phyloP scores from a whole-genome alignment of 1,140 invertebrate genomes.

The Philopotamus ludificatus region DNA sequence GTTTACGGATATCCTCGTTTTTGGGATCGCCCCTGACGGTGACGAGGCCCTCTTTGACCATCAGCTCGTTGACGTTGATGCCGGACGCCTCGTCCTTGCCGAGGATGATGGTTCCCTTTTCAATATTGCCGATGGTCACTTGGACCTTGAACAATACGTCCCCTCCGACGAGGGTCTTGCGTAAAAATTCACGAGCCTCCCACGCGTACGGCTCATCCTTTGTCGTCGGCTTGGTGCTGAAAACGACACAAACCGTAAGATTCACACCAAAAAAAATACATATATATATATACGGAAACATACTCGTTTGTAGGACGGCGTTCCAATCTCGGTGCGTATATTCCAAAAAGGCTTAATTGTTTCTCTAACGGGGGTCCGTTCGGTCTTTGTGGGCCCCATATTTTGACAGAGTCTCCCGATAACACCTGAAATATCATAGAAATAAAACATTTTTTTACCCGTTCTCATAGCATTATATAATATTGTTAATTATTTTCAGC shows the following conservation, averaged over 20 bases:
- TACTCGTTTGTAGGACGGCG: slow-evolving; percentile 68
- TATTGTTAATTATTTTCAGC: no score
- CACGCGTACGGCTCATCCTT: slow-evolving; percentile 94
- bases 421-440: slow-evolving; percentile 64
- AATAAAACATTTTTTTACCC: no score
- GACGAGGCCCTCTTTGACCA: slow-evolving; percentile 86
- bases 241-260: slow-evolving; percentile 28
- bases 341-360: slow-evolving; percentile 84
- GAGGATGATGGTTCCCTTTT: slow-evolving; percentile 86
- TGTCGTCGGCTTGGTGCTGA: slow-evolving; percentile 61
- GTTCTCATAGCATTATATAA: no score
- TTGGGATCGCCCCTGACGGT: slow-evolving; percentile 75
- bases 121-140: slow-evolving; percentile 66
- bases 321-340: slow-evolving; percentile 89
- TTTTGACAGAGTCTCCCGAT: slow-evolving; percentile 87
- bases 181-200: slow-evolving; percentile 92
- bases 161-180: slow-evolving; percentile 89
- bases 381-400: slow-evolving; percentile 72
- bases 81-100: slow-evolving; percentile 74
- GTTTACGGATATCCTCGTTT: slow-evolving; percentile 62
- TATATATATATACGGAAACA: slow-evolving; percentile 44
- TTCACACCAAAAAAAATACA: neutral
- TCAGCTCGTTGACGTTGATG: slow-evolving; percentile 84
- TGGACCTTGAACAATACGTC: slow-evolving; percentile 80
- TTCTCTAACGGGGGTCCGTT: slow-evolving; percentile 88